These are phyloP conservation scores for Empidonax traillii DNA, from an alignment of 2,113 vertebrate species.

Conservation along the genomic window DNA sequence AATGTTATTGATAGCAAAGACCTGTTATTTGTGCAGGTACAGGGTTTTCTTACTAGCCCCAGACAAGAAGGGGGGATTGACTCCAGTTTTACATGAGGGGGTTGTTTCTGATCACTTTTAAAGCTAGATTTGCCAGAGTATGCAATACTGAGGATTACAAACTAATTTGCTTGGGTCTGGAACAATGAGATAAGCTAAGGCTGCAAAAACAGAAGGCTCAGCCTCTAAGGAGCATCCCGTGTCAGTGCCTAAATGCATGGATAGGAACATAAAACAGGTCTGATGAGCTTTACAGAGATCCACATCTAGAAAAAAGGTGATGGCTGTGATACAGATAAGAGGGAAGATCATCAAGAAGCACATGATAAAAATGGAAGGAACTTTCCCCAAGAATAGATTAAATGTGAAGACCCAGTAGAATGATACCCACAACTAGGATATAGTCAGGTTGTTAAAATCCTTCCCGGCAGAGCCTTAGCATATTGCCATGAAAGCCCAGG, in stretches of 20 bases:
- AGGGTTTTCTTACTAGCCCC: background rate
- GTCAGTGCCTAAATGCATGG: background rate
- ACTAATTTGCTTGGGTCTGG: conserved; percentile 43
- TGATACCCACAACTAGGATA: background rate
- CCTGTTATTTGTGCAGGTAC: background rate
- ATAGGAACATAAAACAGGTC: background rate
- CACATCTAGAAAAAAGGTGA: background rate
- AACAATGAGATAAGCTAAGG: conserved; percentile 27
- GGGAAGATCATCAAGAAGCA: background rate
- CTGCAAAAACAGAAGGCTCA: background rate
- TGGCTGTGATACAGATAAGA: background rate
- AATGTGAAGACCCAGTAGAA: background rate
- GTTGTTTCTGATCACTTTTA: conserved; percentile 8
- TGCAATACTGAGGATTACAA: conserved; percentile 17
- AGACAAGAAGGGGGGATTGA: background rate
- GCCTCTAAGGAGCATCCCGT: background rate
- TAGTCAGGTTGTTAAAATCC: background rate
- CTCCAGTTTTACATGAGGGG: background rate
- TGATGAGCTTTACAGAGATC: background rate
- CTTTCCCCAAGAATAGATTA: background rate
- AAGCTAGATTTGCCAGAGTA: conserved; percentile 4
- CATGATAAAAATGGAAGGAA: background rate
- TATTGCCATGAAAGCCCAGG: conserved; percentile 5
- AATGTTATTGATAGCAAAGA: background rate
- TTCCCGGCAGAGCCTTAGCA: background rate